A percentile compares a stretch with the other conserved stretches of the same genome.
These are phyloP conservation scores for Eumerus sabulonum DNA, from an alignment of 2,888 invertebrate genomes.

Conservation along the genomic window DNA sequence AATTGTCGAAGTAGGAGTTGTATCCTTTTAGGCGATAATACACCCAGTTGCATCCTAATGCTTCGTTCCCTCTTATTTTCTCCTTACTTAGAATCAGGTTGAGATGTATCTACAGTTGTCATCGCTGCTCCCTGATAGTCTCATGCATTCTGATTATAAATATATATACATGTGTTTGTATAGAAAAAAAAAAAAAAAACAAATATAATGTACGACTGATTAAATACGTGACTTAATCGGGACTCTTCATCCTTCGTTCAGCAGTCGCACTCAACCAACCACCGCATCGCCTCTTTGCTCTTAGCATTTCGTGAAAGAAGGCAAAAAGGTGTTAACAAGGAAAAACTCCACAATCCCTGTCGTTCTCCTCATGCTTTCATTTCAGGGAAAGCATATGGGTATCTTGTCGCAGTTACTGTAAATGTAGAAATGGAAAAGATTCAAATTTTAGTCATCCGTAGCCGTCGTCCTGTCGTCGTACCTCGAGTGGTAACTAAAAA, in stretches of 20 bases:
- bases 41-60: slow-evolving; percentile 58
- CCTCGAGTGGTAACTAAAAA: too few relatives aligned
- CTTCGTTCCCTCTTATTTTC: slow-evolving; percentile 10
- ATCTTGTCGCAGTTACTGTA: slow-evolving; percentile 20
- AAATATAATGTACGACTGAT: slow-evolving; percentile 75
- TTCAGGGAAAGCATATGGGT: slow-evolving; percentile 9
- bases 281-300: slow-evolving; percentile 45
- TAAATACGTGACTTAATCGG: slow-evolving; percentile 78
- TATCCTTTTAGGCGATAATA: slow-evolving; percentile 56
- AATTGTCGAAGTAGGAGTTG: slow-evolving; percentile 26
- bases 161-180: too few relatives aligned
- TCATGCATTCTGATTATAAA: slow-evolving; percentile 65
- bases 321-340: slow-evolving; percentile 52
- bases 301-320: slow-evolving; percentile 45
- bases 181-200: slow-evolving; percentile 66
- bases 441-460: background rate
- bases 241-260: slow-evolving; percentile 52
- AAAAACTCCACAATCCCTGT: background rate
- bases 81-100: slow-evolving; percentile 50
- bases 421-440: slow-evolving; percentile 24
- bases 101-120: slow-evolving; percentile 58
- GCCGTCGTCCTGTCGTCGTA: too few relatives aligned
- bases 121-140: slow-evolving; percentile 45
- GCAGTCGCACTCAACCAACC: slow-evolving; percentile 14
- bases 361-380: slow-evolving; percentile 7